Base-by-base conservation (phyloP, 1,140 invertebrate species). In the Batillaria attramentaria region DNA sequence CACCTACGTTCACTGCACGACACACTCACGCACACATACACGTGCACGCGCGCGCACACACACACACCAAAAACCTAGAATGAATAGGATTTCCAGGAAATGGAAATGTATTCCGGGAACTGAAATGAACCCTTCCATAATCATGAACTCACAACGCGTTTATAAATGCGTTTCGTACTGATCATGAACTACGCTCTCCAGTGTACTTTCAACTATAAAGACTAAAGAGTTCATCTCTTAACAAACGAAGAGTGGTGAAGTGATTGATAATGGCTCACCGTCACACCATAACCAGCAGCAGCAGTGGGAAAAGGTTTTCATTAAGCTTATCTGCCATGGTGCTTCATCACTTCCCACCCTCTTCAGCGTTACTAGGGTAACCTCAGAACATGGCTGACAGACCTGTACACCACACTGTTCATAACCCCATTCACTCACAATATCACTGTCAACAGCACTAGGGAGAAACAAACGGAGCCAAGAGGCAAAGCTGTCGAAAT, bases 251-350 rank as follows among this genome's bases (percentile, higher is more conserved):
- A n/a, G n/a, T n/a, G n/a, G n/a, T n/a, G n/a, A n/a, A n/a, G n/a
- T n/a, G n/a, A n/a, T n/a, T n/a, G n/a, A n/a, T n/a, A n/a, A n/a
- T n/a, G n/a, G n/a, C n/a, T n/a, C n/a, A n/a, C n/a, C n/a, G n/a
- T n/a, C n/a, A n/a, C n/a, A 60, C 5, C 57, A 10, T 50, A 10
- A 24, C 46, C 24, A 10, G 20, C 57, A 60, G 57, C 6, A 60
- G 6, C 4, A 28, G 57, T 5, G 57, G 24, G 31, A 60, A 28
- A 24, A 24, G 57, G 57, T 10, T 60, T 60, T 60, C 57, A 60
- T 60, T 60, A 60, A n/a, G 57, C 57, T n/a, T 60, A 60, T 60
- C 57, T 60, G 20, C 57, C 57, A 60, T 5, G 31, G 6, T 60
- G 57, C 57, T 24, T 60, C 57, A 60, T 60, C 57, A 60, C 57